A percentile compares a stretch with the other conserved stretches of the same genome.
These are phyloP conservation scores for Elachura formosa DNA, from an alignment of 2,113 vertebrate species.

Conservation along the genomic window DNA sequence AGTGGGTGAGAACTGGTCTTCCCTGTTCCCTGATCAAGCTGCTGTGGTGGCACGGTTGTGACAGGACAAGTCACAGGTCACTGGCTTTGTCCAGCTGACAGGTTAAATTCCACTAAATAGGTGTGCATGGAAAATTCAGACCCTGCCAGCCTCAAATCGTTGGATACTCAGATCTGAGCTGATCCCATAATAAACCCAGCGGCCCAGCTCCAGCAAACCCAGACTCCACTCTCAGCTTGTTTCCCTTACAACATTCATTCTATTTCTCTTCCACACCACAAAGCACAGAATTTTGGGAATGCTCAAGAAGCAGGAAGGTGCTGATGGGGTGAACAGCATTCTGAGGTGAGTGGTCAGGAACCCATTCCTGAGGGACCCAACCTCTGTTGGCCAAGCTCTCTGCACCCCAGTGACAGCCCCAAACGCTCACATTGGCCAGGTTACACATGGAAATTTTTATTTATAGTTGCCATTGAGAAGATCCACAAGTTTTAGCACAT, in stretches of 20 bases:
- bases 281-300: not conserved
- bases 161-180: not conserved
- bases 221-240: not conserved
- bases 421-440: not conserved
- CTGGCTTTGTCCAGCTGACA: not conserved
- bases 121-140: not conserved
- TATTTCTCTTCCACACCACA: not conserved
- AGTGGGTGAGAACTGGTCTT: not conserved
- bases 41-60: not conserved
- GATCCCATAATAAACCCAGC: not conserved
- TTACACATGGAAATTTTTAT: fast-evolving
- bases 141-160: not conserved
- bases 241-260: not conserved
- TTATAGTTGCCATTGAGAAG: not conserved
- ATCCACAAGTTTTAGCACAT: not conserved
- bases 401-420: not conserved
- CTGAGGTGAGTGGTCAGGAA: not conserved
- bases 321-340: not conserved
- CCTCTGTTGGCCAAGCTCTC: not conserved
- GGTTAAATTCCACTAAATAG: not conserved
- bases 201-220: not conserved
- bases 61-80: not conserved
- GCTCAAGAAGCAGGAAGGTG: not conserved
- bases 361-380: not conserved
- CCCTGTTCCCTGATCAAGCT: not conserved